A percentile compares a stretch with the other conserved stretches of the same genome.
Conservation (phyloP, 2,113 vertebrate species). For the Orycteropus afer region DNA sequence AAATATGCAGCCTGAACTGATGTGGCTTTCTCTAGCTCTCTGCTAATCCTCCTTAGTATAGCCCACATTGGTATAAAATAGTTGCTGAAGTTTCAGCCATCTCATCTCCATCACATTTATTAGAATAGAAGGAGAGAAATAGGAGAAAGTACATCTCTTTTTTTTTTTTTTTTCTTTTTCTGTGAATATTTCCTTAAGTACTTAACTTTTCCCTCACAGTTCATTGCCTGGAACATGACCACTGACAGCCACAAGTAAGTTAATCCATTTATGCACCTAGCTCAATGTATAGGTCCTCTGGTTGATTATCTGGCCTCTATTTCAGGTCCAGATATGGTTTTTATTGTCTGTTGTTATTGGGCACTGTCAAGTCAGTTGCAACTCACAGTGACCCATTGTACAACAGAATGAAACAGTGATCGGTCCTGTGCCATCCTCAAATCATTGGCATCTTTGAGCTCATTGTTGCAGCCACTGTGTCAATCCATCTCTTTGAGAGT, state of each 20-base stretch:
- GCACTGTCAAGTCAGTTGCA: no score
- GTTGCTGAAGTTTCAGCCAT: background rate
- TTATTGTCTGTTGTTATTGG: background rate
- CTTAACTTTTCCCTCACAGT: background rate
- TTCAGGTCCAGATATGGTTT: background rate
- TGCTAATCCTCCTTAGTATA: background rate
- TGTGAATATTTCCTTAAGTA: background rate
- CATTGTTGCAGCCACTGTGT: no score
- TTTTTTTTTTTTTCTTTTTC: background rate
- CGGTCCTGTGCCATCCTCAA: no score
- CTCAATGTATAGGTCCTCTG: background rate
- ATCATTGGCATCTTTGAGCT: no score
- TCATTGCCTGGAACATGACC: background rate
- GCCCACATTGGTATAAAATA: background rate
- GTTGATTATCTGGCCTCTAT: background rate
- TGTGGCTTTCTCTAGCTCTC: background rate
- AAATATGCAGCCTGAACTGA: background rate
- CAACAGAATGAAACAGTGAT: no score
- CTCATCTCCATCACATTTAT: background rate
- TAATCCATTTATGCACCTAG: background rate
- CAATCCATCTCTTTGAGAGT: no score
- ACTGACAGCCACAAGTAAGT: background rate
- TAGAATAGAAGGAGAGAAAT: background rate
- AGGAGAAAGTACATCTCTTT: background rate
- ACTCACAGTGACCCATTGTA: no score